Conservation (phyloP, 2,797 vertebrate species). For the Rachycentron canadum region DNA sequence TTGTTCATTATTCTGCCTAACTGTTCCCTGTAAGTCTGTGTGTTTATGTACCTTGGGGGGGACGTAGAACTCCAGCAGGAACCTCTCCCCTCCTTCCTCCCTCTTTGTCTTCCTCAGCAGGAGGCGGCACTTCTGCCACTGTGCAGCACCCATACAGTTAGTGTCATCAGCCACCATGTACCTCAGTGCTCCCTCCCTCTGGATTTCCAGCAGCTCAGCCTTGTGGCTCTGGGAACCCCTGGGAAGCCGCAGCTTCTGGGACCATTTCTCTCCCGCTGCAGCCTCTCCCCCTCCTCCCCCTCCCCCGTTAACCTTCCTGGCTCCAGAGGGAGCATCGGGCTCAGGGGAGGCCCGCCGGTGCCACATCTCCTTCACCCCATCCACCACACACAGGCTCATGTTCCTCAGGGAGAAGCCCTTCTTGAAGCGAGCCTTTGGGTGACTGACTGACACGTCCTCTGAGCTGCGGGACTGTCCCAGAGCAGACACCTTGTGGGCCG, state of each 20-base stretch:
- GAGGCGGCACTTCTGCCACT: constrained; percentile 98
- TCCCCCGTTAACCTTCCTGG: constrained; percentile 83
- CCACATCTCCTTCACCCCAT: constrained; percentile 97
- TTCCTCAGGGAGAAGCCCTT: constrained; percentile 97
- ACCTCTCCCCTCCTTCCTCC: constrained; percentile 90
- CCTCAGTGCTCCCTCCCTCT: constrained; percentile 93
- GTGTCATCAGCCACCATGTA: constrained; percentile 97
- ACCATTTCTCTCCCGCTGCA: constrained; percentile 88
- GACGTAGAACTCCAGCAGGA: constrained; percentile 97
- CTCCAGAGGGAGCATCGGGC: constrained; percentile 75
- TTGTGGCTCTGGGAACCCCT: constrained; percentile 89
- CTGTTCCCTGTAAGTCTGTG: neutral
- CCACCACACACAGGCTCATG: constrained; percentile 97
- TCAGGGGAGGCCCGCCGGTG: constrained; percentile 93
- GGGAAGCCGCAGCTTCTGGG: constrained; percentile 90
- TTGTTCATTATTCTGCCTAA: neutral
- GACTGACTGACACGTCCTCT: constrained; percentile 91
- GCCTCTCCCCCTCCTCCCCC: constrained; percentile 80
- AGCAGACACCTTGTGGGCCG: constrained; percentile 86
- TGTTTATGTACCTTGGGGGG: constrained; percentile 92
- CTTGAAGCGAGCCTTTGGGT: constrained; percentile 91
- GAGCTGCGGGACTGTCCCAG: constrained; percentile 96
- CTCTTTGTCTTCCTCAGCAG: constrained; percentile 90
- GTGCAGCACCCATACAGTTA: constrained; percentile 91
- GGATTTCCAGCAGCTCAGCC: constrained; percentile 93